These are phyloP conservation scores for Enteromius radiatus DNA, from an alignment of 2,797 vertebrate genomes.

Conservation along the genomic window DNA sequence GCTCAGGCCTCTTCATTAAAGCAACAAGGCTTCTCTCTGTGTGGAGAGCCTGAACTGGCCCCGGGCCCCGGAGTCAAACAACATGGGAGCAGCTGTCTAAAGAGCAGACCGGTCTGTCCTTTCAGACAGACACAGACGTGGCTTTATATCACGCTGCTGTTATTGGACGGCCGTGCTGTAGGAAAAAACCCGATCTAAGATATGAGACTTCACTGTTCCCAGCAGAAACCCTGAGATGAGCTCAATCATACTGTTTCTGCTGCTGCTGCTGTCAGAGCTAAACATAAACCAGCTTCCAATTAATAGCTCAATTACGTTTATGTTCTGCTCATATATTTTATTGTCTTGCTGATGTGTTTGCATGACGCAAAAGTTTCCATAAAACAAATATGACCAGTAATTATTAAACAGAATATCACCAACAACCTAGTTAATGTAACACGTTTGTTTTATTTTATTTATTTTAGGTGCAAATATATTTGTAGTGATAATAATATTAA, in stretches of 20 bases:
- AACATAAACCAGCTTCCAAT: neutral
- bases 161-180: slow-evolving; percentile 34
- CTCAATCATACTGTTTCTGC: no score
- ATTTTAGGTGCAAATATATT: no score
- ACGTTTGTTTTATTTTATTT: no score
- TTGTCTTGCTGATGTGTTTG: neutral
- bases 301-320: neutral
- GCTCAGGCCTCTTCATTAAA: neutral
- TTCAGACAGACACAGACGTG: slow-evolving; percentile 37
- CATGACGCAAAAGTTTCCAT: neutral
- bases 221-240: neutral
- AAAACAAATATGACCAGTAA: neutral
- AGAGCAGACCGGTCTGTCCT: slow-evolving; percentile 45
- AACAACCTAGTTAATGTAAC: neutral
- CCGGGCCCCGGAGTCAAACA: slow-evolving; percentile 42
- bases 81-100: slow-evolving; percentile 61
- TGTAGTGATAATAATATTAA: no score
- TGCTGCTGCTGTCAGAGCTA: neutral
- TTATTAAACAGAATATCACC: neutral
- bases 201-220: slow-evolving; percentile 12
- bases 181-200: slow-evolving; percentile 30
- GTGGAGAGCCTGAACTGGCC: slow-evolving; percentile 40
- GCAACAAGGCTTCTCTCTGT: slow-evolving; percentile 59
- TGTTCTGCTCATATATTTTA: neutral
- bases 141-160: slow-evolving; percentile 57